Conservation (phyloP, 2,797 vertebrate species). For the Paratrypauchen microcephalus region DNA sequence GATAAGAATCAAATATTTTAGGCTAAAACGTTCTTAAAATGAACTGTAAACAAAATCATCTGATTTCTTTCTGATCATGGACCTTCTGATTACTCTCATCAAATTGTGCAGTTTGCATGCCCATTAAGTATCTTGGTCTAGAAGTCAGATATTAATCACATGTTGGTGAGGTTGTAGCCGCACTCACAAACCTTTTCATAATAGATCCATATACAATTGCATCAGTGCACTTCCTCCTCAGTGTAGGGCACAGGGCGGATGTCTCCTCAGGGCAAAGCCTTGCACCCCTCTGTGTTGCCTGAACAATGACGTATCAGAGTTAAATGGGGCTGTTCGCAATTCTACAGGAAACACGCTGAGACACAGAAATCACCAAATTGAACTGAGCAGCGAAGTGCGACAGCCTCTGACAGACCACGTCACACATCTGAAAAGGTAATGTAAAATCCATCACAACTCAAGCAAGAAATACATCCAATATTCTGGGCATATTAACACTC, state of each 20-base stretch:
- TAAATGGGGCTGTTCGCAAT: conserved; percentile 48
- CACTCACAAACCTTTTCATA: too few relatives aligned
- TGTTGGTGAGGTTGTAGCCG: too few relatives aligned
- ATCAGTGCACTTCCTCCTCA: too few relatives aligned
- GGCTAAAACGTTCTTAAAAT: too few relatives aligned
- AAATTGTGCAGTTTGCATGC: too few relatives aligned
- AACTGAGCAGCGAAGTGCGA: conserved; percentile 51
- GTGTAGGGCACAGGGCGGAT: conserved; percentile 2
- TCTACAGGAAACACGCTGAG: conserved; percentile 29
- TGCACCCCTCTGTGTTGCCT: conserved; percentile 30
- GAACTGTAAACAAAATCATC: too few relatives aligned
- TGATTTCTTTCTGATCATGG: too few relatives aligned
- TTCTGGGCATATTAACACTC: neutral
- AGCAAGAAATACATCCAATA: conserved; percentile 61
- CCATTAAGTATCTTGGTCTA: too few relatives aligned
- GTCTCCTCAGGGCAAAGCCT: neutral
- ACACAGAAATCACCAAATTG: conserved; percentile 49
- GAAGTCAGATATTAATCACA: too few relatives aligned
- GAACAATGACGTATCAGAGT: conserved; percentile 61
- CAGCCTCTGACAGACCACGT: conserved; percentile 49
- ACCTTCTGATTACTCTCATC: too few relatives aligned
- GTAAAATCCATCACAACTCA: conserved; percentile 58
- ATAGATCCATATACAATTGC: too few relatives aligned
- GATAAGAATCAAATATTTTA: too few relatives aligned
- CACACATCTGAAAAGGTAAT: conserved; percentile 43